Base-by-base conservation (phyloP, 1,140 invertebrate genomes). In the Cydia fagiglandana region DNA sequence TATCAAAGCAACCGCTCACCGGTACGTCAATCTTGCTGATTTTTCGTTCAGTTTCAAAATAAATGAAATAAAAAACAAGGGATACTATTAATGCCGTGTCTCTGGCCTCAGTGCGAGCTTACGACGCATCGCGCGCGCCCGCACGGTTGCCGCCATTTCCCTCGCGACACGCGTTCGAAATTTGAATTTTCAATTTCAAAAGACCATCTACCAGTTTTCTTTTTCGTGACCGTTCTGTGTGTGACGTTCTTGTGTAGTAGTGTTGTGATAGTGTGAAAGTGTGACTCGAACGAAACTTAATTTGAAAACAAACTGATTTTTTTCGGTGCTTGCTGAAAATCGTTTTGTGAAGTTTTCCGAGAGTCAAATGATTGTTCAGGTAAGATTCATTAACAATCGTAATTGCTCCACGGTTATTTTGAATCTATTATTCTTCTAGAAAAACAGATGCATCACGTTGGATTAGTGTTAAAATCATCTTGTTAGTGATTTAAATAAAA, bases 11-110 rank as follows among this genome's bases (percentile, higher is more conserved):
- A 82, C 80, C 84, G 81, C 79, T 74, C 53, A 75, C 64, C 79
- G 79, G 82, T 73, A 78, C 82, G 84, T 86, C 83, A 85, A 85
- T 86, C 84, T 85, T 77, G 83, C 83, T 73, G 82, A 87, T 53
- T 88, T 91, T 91, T 87, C 82, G 84, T 87, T 82, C 84, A 88
- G 85, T 86, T 85, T 86, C 79, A 88, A 88, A 90, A 89, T 85
- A 89, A 89, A 85, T 86, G 76, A 85, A 88, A 88, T 86, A 85
- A 87, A 79, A 82, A 82, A 81, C 76, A 77, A 82, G 81, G 81
- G 81, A 81, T 78, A 76, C 47, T 84, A 84, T 84, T 85, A 83
- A 77, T 78, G 83, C 83, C 82, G 84, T 84, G 86, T 81, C 79
- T 75, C 80, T 78, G 81, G 80, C 84, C 86, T 89, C 90, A 90